Base-by-base conservation (phyloP, 2,113 vertebrate genomes). In the Tachysurus vachellii region DNA sequence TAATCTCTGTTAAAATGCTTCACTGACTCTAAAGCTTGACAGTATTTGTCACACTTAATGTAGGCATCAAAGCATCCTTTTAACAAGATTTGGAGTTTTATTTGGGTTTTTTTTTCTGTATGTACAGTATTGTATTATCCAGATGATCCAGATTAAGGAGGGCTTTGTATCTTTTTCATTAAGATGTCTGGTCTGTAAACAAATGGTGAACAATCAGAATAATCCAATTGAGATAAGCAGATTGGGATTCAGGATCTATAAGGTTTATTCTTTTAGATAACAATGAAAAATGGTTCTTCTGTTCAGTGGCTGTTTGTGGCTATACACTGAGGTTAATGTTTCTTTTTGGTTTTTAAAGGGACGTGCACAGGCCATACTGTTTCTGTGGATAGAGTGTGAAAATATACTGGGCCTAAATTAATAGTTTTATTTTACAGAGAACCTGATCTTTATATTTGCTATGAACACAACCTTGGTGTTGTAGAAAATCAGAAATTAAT, bases 141-240 rank as follows among this genome's bases (percentile, higher is more conserved):
- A 19, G 17, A 8, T 70, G 1, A 36, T 36, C 36, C 36, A 31
- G 31, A n/a, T 26, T 26, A 14, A 11, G 0, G 56, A 26, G 17
- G 26, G 61, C 8, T 56, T 80, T 26, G 31, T 76, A 50, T 62
- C 50, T 68, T 88, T 36, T 61, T 42, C 80, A 47, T 4, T 84
- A 59, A 83, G 36, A 26, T 28, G 47, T 59, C 82, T 85, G 26
- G 73, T 64, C 12, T 36, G 36, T 36, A 36, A 36, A 36, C 36
- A 36, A 36, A 36, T 36, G 36, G n/a, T 73, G 42, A 66, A 47
- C 47, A 26, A 88, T 91, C 85, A 7, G 75, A 84, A 44, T 85
- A 47, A 53, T 76, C 26, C 10, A 28, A 68, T 31, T 68, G n/a
- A 68, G 13, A 66, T 28, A 26, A 66, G 12, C 28, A n/a, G n/a